Percentiles rank a stretch among this genome's conserved stretches.
These are phyloP conservation scores for Melanerpes formicivorus DNA, from an alignment of 2,113 vertebrate genomes.

Conservation along the genomic window DNA sequence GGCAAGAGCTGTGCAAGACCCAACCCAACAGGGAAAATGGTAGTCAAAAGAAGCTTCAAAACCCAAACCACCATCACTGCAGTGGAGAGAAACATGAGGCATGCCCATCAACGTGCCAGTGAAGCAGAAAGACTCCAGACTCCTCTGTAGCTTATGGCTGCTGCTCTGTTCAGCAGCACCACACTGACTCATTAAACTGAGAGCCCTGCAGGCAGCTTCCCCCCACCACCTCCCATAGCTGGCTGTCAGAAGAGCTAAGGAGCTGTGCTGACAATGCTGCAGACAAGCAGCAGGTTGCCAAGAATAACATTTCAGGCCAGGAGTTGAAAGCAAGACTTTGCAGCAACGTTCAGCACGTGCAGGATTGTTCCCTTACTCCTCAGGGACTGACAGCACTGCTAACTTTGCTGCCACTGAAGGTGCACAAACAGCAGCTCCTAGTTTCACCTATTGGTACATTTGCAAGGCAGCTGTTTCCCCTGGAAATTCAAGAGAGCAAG, in stretches of 20 bases:
- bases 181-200: neutral
- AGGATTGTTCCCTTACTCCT: neutral
- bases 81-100: neutral
- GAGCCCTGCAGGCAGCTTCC: neutral
- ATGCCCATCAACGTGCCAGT: neutral
- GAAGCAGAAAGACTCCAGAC: neutral
- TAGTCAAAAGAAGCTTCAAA: neutral
- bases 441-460: neutral
- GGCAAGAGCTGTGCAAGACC: neutral
- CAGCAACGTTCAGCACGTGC: neutral
- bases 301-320: neutral
- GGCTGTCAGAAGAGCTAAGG: neutral
- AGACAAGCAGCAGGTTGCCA: neutral
- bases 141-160: neutral
- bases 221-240: neutral
- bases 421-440: neutral
- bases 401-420: neutral
- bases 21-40: neutral
- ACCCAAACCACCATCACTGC: neutral
- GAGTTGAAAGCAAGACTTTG: neutral
- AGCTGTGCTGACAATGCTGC: neutral
- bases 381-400: neutral
- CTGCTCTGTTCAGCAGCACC: neutral
- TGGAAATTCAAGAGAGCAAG: neutral
- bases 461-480: neutral